Evolutionary conservation across 2,113 vertebrate genomes (phyloP).

Genomic region (Cyanoramphus novaezelandiae): DNA sequence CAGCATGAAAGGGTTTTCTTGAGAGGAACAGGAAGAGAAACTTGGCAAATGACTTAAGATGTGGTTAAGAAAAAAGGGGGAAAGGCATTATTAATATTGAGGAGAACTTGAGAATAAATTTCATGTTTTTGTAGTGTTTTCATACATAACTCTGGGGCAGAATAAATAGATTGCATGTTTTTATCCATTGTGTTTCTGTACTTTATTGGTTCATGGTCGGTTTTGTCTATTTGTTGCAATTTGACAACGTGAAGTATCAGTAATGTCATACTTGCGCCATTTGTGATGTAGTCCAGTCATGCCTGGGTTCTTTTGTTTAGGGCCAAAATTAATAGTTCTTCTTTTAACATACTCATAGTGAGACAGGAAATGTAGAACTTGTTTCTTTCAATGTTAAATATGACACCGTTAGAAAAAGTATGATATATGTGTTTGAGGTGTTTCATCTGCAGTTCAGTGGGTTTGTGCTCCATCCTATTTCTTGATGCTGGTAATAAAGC

Average conservation of each 20-base stretch:
- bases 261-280: slow-evolving; percentile 21
- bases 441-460: not conserved
- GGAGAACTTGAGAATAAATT: slow-evolving; percentile 13
- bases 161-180: slow-evolving; percentile 42
- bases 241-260: not conserved
- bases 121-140: not conserved
- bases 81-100: not conserved
- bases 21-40: slow-evolving; percentile 52
- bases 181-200: slow-evolving; percentile 51
- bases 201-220: slow-evolving; percentile 26
- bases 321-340: not conserved
- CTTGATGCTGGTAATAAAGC: slow-evolving; percentile 14
- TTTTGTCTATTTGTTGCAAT: slow-evolving; percentile 20
- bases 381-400: not conserved
- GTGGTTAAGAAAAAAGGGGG: not conserved
- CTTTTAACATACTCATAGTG: not conserved
- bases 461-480: slow-evolving; percentile 22
- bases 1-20: slow-evolving; percentile 67
- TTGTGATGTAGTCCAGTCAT: not conserved
- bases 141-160: slow-evolving; percentile 36
- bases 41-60: slow-evolving; percentile 34
- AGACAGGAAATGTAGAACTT: not conserved
- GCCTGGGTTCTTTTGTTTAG: not conserved
- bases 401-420: not conserved
- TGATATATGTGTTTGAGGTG: not conserved